phyloP scores from a whole-genome alignment of 1,140 invertebrate species.

The Galendromus occidentalis region DNA sequence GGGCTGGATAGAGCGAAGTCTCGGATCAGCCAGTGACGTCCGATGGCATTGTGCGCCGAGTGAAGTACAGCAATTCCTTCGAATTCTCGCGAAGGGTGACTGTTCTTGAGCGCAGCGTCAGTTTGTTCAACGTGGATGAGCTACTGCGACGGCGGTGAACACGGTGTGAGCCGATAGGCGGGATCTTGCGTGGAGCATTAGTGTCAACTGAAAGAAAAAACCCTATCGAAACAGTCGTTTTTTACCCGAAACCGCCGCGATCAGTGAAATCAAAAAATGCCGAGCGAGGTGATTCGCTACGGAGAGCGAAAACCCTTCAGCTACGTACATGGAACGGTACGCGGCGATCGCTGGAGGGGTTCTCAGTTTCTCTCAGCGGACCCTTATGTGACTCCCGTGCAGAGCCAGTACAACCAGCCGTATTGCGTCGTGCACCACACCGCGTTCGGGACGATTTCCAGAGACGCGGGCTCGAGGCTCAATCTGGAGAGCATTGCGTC shows the following conservation, averaged over 20 bases:
- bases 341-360: slow-evolving; percentile 6
- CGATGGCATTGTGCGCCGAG: too few relatives aligned
- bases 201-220: too few relatives aligned
- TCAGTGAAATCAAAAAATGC: neutral
- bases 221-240: too few relatives aligned
- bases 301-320: slow-evolving; percentile 1
- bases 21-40: too few relatives aligned
- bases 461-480: neutral
- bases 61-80: slow-evolving; percentile 9
- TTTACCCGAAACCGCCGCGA: neutral
- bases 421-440: slow-evolving; percentile 1
- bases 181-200: too few relatives aligned
- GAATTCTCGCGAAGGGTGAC: too few relatives aligned
- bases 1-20: too few relatives aligned
- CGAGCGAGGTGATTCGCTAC: slow-evolving; percentile 7
- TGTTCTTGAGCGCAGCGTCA: too few relatives aligned
- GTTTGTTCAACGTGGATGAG: too few relatives aligned
- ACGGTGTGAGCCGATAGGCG: too few relatives aligned
- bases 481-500: neutral
- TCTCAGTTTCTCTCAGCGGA: slow-evolving; percentile 2
- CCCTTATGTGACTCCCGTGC: neutral
- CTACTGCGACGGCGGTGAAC: too few relatives aligned
- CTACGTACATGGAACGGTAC: slow-evolving; percentile 3
- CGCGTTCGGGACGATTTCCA: neutral
- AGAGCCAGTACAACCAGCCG: neutral